A percentile compares a stretch with the other conserved stretches of the same genome.
Evolutionary conservation across 64 coral and sea anemone genomes (phyloP).

Genomic region (Pachyseris speciosa): DNA sequence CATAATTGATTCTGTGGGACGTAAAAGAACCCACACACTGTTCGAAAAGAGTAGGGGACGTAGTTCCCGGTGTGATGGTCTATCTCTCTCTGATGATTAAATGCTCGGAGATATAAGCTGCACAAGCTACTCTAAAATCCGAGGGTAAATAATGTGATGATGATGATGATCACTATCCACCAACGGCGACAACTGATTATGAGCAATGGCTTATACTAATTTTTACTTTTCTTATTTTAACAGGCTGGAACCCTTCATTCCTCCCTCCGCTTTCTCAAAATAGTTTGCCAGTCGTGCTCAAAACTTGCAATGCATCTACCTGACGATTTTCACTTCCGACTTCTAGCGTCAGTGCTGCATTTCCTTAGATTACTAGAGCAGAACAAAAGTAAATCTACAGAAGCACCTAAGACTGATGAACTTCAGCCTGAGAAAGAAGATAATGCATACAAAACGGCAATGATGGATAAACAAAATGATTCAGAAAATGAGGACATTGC

Average conservation of each 20-base stretch:
- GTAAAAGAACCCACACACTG: too few species aligned
- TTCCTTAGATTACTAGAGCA: slow-evolving; percentile 24
- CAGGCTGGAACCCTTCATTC: background rate
- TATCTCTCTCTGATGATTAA: too few species aligned
- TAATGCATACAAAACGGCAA: background rate
- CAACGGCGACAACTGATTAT: too few species aligned
- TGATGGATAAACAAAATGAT: background rate
- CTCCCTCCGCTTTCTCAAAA: slow-evolving; percentile 43
- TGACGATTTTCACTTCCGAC: slow-evolving; percentile 23
- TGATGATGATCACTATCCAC: too few species aligned
- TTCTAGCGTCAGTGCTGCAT: background rate
- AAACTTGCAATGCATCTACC: slow-evolving; percentile 20
- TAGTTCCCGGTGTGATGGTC: too few species aligned
- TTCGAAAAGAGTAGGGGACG: too few species aligned
- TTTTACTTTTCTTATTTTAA: background rate
- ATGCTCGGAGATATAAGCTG: too few species aligned
- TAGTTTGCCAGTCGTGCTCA: slow-evolving; percentile 18
- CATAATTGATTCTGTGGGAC: too few species aligned
- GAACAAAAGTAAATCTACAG: background rate
- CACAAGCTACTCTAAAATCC: too few species aligned
- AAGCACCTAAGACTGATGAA: background rate
- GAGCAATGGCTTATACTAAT: background rate
- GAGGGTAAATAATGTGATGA: too few species aligned
- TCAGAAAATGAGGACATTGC: background rate
- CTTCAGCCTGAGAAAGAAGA: background rate